Evolutionary conservation across 1,140 invertebrate species (phyloP).

Genomic region (Venturia canescens): DNA sequence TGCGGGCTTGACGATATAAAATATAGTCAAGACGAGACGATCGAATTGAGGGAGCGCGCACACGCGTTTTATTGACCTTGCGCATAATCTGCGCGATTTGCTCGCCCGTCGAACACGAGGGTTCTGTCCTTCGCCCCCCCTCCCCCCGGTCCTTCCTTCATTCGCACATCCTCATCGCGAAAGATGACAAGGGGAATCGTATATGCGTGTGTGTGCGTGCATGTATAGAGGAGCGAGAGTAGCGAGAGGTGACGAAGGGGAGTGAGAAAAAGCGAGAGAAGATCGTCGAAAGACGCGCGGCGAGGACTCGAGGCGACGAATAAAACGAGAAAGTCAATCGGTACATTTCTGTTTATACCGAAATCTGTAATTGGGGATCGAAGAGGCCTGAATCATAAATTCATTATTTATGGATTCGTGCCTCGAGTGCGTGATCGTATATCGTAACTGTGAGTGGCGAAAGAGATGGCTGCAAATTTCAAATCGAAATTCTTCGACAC

Average conservation of each 20-base stretch:
- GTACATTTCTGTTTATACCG: too few species aligned
- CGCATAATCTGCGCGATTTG: conserved; percentile 51
- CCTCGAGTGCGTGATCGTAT: too few species aligned
- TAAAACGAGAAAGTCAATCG: too few species aligned
- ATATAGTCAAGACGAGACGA: neutral
- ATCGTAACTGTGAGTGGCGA: too few species aligned
- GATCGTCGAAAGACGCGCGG: neutral
- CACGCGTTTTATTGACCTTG: conserved; percentile 57
- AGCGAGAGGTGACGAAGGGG: conserved; percentile 17
- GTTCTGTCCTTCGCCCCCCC: neutral
- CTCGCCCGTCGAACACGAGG: conserved; percentile 20
- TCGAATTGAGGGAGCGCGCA: conserved; percentile 40
- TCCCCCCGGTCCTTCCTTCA: neutral
- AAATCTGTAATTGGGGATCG: neutral
- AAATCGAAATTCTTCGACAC: too few species aligned
- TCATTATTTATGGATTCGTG: too few species aligned
- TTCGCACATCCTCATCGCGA: conserved; percentile 18
- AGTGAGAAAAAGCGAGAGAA: conserved; percentile 1
- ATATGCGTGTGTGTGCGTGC: neutral
- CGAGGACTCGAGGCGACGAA: neutral
- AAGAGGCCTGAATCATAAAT: neutral
- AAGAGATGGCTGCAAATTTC: too few species aligned
- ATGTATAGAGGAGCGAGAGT: conserved; percentile 2
- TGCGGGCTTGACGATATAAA: neutral
- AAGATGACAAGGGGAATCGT: conserved; percentile 24